A percentile compares a stretch with the other conserved stretches of the same genome.
phyloP scores from a whole-genome alignment of 2,113 vertebrate species.

The Gobio gobio region DNA sequence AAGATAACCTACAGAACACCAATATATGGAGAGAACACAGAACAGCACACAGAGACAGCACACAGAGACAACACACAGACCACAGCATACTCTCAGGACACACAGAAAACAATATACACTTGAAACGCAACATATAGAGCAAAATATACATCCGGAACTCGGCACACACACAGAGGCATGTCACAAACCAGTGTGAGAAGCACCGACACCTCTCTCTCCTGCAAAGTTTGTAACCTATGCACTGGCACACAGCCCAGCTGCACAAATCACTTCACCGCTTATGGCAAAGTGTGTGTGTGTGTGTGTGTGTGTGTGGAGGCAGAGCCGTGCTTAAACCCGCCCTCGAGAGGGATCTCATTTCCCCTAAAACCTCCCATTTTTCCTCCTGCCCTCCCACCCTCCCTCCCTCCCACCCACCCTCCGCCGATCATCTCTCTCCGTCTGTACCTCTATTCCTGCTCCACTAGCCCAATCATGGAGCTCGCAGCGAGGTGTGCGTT shows the following conservation, averaged over 20 bases:
- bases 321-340: conserved; percentile 76
- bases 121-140: neutral
- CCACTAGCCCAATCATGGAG: conserved; percentile 50
- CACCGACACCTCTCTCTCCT: conserved; percentile 29
- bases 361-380: conserved; percentile 77
- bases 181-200: conserved; percentile 19
- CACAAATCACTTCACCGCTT: neutral
- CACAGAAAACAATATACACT: neutral
- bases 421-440: conserved; percentile 36
- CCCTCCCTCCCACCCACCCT: conserved; percentile 23
- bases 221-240: conserved; percentile 49
- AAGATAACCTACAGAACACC: neutral
- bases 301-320: conserved; percentile 72
- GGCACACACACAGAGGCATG: neutral
- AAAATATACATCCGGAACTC: neutral
- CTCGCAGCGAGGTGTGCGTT: conserved; percentile 53
- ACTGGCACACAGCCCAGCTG: conserved; percentile 4
- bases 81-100: neutral
- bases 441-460: conserved; percentile 32
- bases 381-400: neutral
- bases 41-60: neutral
- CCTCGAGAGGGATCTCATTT: conserved; percentile 77
- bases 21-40: neutral
- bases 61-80: neutral
- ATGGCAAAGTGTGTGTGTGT: neutral